Conservation (phyloP, 2,797 vertebrate species). For the Morelia viridis region DNA sequence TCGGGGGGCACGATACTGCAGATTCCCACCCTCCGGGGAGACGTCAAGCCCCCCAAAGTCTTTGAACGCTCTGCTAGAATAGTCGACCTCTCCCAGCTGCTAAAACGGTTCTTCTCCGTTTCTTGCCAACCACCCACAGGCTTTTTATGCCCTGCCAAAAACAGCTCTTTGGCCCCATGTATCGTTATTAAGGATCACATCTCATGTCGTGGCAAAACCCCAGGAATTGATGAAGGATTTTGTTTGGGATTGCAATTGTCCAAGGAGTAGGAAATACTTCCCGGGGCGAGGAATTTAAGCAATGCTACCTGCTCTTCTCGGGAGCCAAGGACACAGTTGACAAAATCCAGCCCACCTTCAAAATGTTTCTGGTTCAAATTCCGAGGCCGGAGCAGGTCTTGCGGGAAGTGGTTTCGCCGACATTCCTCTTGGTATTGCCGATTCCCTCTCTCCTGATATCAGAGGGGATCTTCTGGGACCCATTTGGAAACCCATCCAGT, state of each 20-base stretch:
- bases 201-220: slow-evolving; percentile 43
- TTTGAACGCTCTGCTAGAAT: slow-evolving; percentile 18
- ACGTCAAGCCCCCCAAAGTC: neutral
- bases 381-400: neutral
- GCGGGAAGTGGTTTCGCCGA: neutral
- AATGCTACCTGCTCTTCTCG: neutral
- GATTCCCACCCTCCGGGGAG: slow-evolving; percentile 14
- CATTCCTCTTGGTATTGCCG: neutral
- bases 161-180: slow-evolving; percentile 52
- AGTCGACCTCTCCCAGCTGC: slow-evolving; percentile 34
- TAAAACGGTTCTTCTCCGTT: slow-evolving; percentile 35
- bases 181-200: slow-evolving; percentile 51
- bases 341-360: accelerated
- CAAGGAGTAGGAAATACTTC: slow-evolving; percentile 44
- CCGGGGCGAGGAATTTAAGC: slow-evolving; percentile 10
- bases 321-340: neutral
- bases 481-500: neutral
- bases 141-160: slow-evolving; percentile 55
- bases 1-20: neutral
- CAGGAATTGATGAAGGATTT: slow-evolving; percentile 32
- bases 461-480: neutral
- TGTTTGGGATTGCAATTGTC: slow-evolving; percentile 34
- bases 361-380: neutral
- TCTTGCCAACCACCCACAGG: neutral
- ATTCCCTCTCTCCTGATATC: neutral